Evolutionary conservation across 92 coral and sea anemone species (phyloP).

Genomic region (Porites evermanni): DNA sequence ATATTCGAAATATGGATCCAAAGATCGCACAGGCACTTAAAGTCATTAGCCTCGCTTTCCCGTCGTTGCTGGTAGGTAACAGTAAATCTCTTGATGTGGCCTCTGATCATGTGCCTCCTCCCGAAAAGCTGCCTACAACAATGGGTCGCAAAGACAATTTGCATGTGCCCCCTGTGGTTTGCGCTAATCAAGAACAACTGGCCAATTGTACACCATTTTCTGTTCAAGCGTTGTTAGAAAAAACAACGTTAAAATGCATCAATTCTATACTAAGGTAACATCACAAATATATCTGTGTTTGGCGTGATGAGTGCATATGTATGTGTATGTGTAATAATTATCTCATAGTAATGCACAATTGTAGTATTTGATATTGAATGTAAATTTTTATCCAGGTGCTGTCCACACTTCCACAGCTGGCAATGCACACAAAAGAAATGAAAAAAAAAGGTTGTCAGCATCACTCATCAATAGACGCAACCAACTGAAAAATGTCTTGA

Average conservation of each 20-base stretch:
- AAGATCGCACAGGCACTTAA: background rate
- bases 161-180: background rate
- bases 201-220: background rate
- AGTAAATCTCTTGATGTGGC: background rate
- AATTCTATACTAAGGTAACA: too few species aligned
- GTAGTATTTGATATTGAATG: too few species aligned
- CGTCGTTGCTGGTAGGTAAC: constrained; percentile 1
- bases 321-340: too few species aligned
- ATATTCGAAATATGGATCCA: background rate
- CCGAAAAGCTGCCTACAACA: background rate
- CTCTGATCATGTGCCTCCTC: background rate
- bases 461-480: too few species aligned
- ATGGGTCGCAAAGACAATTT: background rate
- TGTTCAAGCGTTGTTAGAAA: background rate
- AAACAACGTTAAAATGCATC: background rate
- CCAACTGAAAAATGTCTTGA: too few species aligned
- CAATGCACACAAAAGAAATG: too few species aligned
- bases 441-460: too few species aligned
- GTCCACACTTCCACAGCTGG: too few species aligned
- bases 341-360: too few species aligned
- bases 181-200: background rate
- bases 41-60: background rate
- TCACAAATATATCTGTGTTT: too few species aligned
- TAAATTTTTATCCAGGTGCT: too few species aligned
- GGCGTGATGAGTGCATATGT: too few species aligned